Percentiles rank a stretch among this genome's conserved stretches.
phyloP scores from a whole-genome alignment of 2,113 vertebrate genomes.

The Coptodon rendalli region DNA sequence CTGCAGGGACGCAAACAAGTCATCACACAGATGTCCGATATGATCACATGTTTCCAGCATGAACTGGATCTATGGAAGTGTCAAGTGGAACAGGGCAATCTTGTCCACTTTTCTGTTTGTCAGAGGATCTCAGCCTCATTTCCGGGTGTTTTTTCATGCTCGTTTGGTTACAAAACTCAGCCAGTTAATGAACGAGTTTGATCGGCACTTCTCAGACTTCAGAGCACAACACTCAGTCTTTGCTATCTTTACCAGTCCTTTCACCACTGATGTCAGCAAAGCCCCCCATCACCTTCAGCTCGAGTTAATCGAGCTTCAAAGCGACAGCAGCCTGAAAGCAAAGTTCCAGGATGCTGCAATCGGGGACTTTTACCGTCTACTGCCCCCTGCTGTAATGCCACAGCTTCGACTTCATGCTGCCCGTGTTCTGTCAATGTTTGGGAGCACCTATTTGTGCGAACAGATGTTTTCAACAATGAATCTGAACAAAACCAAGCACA shows the following conservation, averaged over 20 bases:
- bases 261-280: not conserved
- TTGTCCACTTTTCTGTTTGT: not conserved
- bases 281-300: not conserved
- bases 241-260: not conserved
- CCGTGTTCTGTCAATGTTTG: not conserved
- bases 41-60: not conserved
- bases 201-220: rapidly evolving
- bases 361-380: not conserved
- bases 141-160: not conserved
- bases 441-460: not conserved
- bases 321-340: not conserved
- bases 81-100: not conserved
- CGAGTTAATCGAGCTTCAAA: not conserved
- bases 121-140: not conserved
- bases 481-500: rapidly evolving
- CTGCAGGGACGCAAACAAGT: not conserved
- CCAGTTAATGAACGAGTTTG: not conserved
- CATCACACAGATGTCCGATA: not conserved
- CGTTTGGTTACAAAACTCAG: not conserved
- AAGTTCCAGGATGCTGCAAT: not conserved
- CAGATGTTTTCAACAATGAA: not conserved
- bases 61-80: not conserved
- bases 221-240: rapidly evolving
- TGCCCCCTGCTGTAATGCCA: not conserved
- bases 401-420: not conserved